A percentile compares a stretch with the other conserved stretches of the same genome.
phyloP scores from a whole-genome alignment of 2,113 vertebrate genomes.

The Cricetomys ansorgei region DNA sequence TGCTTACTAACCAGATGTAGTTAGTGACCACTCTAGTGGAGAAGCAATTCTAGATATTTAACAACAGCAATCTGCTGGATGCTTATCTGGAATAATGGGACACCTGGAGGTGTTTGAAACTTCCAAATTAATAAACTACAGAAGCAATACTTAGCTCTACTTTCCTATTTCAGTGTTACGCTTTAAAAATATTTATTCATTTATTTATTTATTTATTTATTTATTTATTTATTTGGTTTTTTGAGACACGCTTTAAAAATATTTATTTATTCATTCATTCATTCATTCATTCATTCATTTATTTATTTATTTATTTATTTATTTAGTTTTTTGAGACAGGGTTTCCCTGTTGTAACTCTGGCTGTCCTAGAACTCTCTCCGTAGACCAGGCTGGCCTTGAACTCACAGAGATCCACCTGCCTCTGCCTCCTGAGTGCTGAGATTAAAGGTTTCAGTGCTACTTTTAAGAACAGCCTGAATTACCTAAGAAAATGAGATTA shows the following conservation, averaged over 20 bases:
- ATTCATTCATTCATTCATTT: too few species aligned
- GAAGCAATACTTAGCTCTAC: background rate
- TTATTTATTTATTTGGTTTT: too few species aligned
- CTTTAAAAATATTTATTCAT: constrained; percentile 16
- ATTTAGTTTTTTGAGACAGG: too few species aligned
- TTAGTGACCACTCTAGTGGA: constrained; percentile 26
- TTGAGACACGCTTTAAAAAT: too few species aligned
- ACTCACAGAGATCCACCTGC: too few species aligned
- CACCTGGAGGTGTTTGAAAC: background rate
- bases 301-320: too few species aligned
- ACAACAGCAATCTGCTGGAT: constrained; percentile 17
- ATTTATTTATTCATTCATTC: too few species aligned
- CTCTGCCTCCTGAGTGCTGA: too few species aligned
- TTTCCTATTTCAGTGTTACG: constrained; percentile 9
- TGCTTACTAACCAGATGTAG: background rate
- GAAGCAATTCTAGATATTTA: background rate
- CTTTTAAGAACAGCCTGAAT: constrained; percentile 31
- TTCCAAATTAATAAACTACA: constrained; percentile 39
- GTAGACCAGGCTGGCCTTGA: too few species aligned
- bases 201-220: too few species aligned
- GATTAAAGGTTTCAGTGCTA: background rate
- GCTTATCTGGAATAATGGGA: background rate
- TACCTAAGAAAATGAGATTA: constrained; percentile 28
- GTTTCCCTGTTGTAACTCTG: too few species aligned
- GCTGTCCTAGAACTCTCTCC: too few species aligned